Conservation (phyloP, 2,797 vertebrate genomes). For the Benthosema pterotum region DNA sequence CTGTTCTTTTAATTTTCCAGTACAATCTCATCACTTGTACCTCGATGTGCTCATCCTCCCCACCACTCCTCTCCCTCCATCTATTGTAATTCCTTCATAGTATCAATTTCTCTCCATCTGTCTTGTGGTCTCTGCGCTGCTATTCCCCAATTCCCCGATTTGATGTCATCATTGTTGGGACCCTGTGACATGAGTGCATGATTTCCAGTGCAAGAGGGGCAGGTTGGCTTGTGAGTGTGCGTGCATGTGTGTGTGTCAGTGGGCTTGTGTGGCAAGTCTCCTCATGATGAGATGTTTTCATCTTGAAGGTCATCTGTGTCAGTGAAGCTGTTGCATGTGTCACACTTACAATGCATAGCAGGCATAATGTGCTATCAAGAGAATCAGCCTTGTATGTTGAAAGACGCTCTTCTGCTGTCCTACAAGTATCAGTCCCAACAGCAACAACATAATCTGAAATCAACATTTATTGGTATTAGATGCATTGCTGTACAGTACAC, state of each 20-base stretch:
- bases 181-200: constrained; percentile 25
- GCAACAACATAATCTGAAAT: too few species aligned
- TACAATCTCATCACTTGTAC: background rate
- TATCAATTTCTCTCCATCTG: background rate
- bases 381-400: constrained; percentile 3
- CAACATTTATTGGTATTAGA: too few species aligned
- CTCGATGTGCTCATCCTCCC: constrained; percentile 8
- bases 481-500: too few species aligned
- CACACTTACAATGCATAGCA: constrained; percentile 30
- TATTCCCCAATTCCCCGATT: constrained; percentile 68
- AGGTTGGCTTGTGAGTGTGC: constrained; percentile 58
- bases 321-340: constrained; percentile 60
- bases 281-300: constrained; percentile 62
- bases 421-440: background rate
- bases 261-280: constrained; percentile 40
- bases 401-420: constrained; percentile 29
- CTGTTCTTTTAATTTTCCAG: constrained; percentile 38
- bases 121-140: background rate
- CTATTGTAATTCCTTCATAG: background rate
- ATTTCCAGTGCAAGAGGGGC: constrained; percentile 36
- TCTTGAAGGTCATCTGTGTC: constrained; percentile 73
- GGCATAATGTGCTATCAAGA: constrained; percentile 10
- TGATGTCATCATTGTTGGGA: constrained; percentile 60
- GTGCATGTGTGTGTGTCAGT: constrained; percentile 57
- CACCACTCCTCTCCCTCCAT: constrained; percentile 22